Base-by-base conservation (phyloP, 2,113 vertebrate genomes). In the Tapirus terrestris region DNA sequence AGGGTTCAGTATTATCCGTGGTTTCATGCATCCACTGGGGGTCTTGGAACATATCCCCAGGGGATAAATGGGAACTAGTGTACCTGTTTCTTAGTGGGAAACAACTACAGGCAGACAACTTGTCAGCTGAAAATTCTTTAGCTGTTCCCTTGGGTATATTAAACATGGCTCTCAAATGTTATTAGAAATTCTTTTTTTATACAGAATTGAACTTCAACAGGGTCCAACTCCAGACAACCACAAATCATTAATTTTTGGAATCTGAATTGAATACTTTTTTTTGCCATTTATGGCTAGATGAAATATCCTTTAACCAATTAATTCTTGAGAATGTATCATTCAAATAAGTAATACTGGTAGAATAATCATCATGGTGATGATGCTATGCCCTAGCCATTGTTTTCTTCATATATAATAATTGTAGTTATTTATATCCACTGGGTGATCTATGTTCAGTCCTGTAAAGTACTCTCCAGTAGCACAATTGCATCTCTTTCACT, bases 161-260 rank as follows among this genome's bases (percentile, higher is more conserved):
- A n/a, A 53, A 79, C 33, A 56, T 83, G 77, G 31, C 53, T 95
- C 73, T 45, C 36, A 65, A 81, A 23, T 89, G 53, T 94, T 90
- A 91, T 92, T 67, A 76, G 48, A 51, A 77, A 20, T 60, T 11
- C 29, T 56, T 67, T 89, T 94, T 81, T 89, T 76, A 11, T 51
- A 39, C 39, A 29, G 48, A 93, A 68, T 29, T 93, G 61, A 97
- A 85, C 29, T 92, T 92, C 25, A 63, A 3, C 48, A 75, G 58
- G 14, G 14, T 45, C 85, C 27, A 83, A 61, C 16, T 65, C 36
- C 39, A 83, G 13, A 39, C n/a, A 92, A 56, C 58, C 8, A 79
- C 68, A 94, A 98, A 70, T 83, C 27, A 81, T 95, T 90, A 60
- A 92, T 72, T 81, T 86, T 48, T 83, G n/a, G 51, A 53, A 83